Base-by-base conservation (phyloP, 2,797 vertebrate species). In the Phyllotis vaccarum region DNA sequence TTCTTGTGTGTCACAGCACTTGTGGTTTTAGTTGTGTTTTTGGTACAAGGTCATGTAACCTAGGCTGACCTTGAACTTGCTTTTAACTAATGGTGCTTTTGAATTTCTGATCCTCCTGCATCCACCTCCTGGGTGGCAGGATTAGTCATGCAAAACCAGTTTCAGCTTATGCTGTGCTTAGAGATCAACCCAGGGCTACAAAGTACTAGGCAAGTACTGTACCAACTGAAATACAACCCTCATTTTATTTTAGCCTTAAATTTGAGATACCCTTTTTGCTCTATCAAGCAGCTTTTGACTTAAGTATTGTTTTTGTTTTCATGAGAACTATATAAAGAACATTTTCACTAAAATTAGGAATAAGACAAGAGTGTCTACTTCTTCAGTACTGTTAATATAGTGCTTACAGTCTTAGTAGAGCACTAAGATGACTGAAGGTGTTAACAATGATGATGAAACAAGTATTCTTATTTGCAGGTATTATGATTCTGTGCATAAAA, bases 221-320 rank as follows among this genome's bases (percentile, higher is more conserved):
- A 86, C 24, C 22, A 86, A 86, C 83, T 86, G 60, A 83, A 43
- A 49, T 43, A 49, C 60, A 83, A 46, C 29, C 19, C 43, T 27
- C 5, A 13, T 29, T 83, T 83, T 64, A 29, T n/a, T 86, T n/a
- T 52, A 52, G 34, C 27, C 24, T 56, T 54, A 72, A 56, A 11
- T 40, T 95, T 91, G 52, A 91, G 91, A 74, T 91, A 80, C 8
- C 34, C 37, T 49, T 2, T n/a, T 68, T 92, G 22, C 19, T 95
- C 24, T 90, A 13, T 80, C 91, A 76, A 95, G 29, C 19, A 92
- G 3, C 5, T 17, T 97, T 97, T 93, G 93, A 46, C 31, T 82
- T 96, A 6, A 90, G 62, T 90, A 60, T 86, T 95, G 68, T 46
- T 87, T 31, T 96, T 94, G 17, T 91, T 91, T 91, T 90, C 10